Evolutionary conservation across 2,113 vertebrate genomes (phyloP), one percentile per base, ranked within the genome.

Genomic region (Rhadina sibilatrix): DNA sequence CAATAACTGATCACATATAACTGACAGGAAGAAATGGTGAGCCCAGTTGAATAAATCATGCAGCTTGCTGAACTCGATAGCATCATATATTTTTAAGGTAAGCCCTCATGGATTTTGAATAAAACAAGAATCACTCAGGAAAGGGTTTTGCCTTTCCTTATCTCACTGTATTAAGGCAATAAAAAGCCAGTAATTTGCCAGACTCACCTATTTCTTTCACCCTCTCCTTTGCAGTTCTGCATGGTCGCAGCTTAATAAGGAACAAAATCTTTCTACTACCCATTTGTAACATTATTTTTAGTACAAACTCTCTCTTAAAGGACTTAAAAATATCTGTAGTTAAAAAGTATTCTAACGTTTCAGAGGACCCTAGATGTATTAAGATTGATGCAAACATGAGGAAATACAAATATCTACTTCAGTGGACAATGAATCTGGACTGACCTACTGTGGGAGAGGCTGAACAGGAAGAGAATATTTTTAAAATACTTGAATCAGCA

Each of bases 21-120:
- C 35, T 86, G 90, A 90, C 88, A 92, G 68, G 42, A 83, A 88
- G 79, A 88, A 90, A 86, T 49, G 31, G 83, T 78, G 76, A 74
- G 59, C 47, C n/a, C 6, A 2, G 10, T 11, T 92, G 87, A 70
- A 94, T 90, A 88, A 94, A 93, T 90, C 76, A 90, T 47, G 61
- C 40, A 89, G 47, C 72, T 92, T 93, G 38, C 64, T 59, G 80
- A 96, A 81, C 30, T 83, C 1, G 0, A 72, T 70, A 71, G 64
- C 21, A 84, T 66, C 57, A 88, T 83, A 30, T 78, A 92, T 95
- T 93, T 94, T 96, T 90, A 74, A 96, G 87, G 11, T 52, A 74
- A 83, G n/a, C 10, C 30, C 19, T 81, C 46, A 46, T 3, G 60
- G 79, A 60, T 77, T 87, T 93, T 80, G 54, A 85, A 72, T 78